phyloP scores from a whole-genome alignment of 92 coral and sea anemone species.

The Actinernus sp. region DNA sequence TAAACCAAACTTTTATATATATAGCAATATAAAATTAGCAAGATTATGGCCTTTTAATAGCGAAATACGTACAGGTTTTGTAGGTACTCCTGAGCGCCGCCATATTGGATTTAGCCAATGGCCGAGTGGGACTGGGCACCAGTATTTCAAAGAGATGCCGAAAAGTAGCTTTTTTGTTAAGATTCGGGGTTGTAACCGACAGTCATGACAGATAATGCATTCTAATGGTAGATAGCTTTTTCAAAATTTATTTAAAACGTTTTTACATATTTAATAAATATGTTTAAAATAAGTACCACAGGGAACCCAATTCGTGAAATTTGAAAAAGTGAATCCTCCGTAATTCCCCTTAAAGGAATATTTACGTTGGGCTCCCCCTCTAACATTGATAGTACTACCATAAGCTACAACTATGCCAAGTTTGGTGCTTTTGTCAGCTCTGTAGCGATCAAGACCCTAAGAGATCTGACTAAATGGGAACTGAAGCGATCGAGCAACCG shows the following conservation, averaged over 20 bases:
- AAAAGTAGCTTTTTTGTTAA: background rate
- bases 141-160: constrained; percentile 19
- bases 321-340: constrained; percentile 16
- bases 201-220: no score
- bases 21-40: no score
- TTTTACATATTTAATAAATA: constrained; percentile 11
- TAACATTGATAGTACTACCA: background rate
- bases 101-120: constrained; percentile 20
- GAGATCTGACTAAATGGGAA: background rate
- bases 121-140: constrained; percentile 34
- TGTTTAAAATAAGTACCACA: constrained; percentile 33
- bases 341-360: constrained; percentile 19
- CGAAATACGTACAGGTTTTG: no score
- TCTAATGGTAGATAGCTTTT: no score
- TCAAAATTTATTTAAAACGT: no score
- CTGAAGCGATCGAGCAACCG: no score
- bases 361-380: constrained; percentile 2
- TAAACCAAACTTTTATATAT: no score
- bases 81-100: no score
- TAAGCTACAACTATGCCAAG: background rate
- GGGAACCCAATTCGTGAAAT: constrained; percentile 53
- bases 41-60: no score
- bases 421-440: background rate
- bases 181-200: background rate
- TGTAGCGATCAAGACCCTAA: background rate